Base-by-base conservation (phyloP, 2,113 vertebrate genomes). In the Lipophrys pholis region DNA sequence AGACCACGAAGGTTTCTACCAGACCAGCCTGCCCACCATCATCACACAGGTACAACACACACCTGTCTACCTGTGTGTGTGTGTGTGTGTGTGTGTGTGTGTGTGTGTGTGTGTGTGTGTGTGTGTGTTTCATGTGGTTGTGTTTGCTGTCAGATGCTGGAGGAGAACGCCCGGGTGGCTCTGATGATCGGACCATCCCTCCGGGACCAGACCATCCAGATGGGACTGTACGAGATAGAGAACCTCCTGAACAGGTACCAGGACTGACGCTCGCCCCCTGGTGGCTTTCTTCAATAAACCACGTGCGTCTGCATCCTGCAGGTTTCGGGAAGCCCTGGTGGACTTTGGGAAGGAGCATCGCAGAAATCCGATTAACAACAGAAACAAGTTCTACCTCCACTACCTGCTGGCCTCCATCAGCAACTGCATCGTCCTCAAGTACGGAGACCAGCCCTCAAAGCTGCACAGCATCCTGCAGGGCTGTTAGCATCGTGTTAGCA, bases 381-480 rank as follows among this genome's bases (percentile, higher is more conserved):
- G 90, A 8, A 95, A 92, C 81, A 94, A 93, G 83, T 93, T 95
- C 85, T 97, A 98, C 5, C 80, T 96, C 71, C 92, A 95, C 79
- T 97, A 98, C 79, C 89, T 99, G 10, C 91, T 99, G 89, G 95
- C 97, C 1, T 89, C 93, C 53, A 94, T 98, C 88, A 99, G 96
- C 91, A 97, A 97, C 89, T 97, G 95, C 73, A 92, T 95, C 85
- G 93, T 95, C 65, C 94, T 99, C 84, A 96, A 97, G 98, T 99
- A 94, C 12, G 36, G 7, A 2, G n/a, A 6, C 7, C 14, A 6
- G 2, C 36, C 51, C 14, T 63, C 8, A 48, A 21, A 9, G 12
- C 12, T 57, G n/a, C 8, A 30, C 38, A 15, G 7, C 14, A 10
- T n/a, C n/a, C n/a, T n/a, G n/a, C n/a, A n/a, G n/a, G n/a, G n/a